A percentile compares a stretch with the other conserved stretches of the same genome.
phyloP scores from a whole-genome alignment of 2,797 vertebrate species.

The Myoxocephalus aenaeus region DNA sequence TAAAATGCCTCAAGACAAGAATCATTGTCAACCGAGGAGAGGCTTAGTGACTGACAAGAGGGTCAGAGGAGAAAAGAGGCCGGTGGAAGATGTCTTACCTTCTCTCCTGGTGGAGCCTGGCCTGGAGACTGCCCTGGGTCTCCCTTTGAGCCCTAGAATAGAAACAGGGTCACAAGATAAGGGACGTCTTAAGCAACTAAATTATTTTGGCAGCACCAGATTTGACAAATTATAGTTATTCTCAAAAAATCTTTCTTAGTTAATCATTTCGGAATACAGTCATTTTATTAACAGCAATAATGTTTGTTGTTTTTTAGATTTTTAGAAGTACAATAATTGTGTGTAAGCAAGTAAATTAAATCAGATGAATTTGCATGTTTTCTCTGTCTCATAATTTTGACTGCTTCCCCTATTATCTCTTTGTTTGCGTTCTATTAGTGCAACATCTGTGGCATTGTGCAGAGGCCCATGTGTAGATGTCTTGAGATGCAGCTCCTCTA shows the following conservation, averaged over 20 bases:
- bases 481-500: background rate
- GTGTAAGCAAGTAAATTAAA: background rate
- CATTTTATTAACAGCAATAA: background rate
- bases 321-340: background rate
- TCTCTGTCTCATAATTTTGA: background rate
- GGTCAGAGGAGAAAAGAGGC: background rate
- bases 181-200: background rate
- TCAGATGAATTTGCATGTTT: background rate
- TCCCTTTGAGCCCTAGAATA: conserved; percentile 91
- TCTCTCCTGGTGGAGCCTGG: conserved; percentile 88
- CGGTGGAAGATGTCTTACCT: conserved; percentile 82
- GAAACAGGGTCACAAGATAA: conserved; percentile 47
- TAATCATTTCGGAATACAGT: background rate
- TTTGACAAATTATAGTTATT: background rate
- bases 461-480: background rate
- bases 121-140: conserved; percentile 93
- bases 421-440: background rate
- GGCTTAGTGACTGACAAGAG: background rate
- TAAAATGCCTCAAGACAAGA: background rate
- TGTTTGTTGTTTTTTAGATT: background rate
- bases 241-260: background rate
- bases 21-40: background rate
- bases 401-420: background rate
- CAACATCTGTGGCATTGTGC: background rate
- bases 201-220: background rate